Base-by-base conservation (phyloP, 2,888 invertebrate species). In the Chydorus sphaericus region DNA sequence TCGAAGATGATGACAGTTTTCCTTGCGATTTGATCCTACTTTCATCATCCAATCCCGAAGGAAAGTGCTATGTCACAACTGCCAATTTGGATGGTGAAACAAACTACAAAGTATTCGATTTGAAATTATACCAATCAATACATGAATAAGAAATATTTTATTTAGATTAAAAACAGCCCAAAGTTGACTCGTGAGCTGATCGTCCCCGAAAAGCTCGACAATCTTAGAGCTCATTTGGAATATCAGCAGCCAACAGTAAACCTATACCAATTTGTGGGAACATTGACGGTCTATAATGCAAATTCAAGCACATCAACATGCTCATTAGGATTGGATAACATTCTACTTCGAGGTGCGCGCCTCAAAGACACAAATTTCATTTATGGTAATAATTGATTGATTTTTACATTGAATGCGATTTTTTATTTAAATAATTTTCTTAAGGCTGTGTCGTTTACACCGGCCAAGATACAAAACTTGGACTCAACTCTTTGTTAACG, bases 1-100 rank as follows among this genome's bases (percentile, higher is more conserved):
- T 89, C n/a, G 72, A 75, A 37, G 71, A 79, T 0, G 83, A 88
- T 48, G 77, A 81, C 58, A 83, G 83, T 64, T 82, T 90, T 10
- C 89, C 89, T 0, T 88, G 88, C 59, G 90, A 90, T 70, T 65
- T 89, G 60, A 77, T 88, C 6, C 67, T 89, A 59, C 68, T 90
- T 1, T 79, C 82, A 26, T 80, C 82, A 0, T 79, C 80, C 2
- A 81, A 84, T 58, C 72, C 74, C 2, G 77, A 77, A 57, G 82
- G 82, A 0, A 78, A 79, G 62, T 87, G 87, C 65, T 83, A 77
- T 67, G 76, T 89, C 49, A 88, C 85, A 29, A 89, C 89, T 0
- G 85, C 87, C 16, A 89, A 89, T 69, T 73, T 89, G 48, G 89
- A 89, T 65, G 89, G 89, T 1, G 85, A 85, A 69, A 83, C 83